Evolutionary conservation across 2,797 vertebrate genomes (phyloP).

Genomic region (Masticophis lateralis): DNA sequence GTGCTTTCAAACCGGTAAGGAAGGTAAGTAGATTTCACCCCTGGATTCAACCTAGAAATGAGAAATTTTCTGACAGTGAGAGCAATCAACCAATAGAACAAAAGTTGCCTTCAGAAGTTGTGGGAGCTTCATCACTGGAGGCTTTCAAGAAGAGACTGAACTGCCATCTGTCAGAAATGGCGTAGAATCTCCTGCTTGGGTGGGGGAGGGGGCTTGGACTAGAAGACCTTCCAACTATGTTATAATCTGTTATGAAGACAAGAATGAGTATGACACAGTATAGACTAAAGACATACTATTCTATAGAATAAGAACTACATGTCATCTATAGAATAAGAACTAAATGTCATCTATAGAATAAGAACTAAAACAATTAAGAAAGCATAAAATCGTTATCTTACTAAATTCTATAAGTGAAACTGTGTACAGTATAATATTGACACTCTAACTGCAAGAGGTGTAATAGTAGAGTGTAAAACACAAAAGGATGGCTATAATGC

Average conservation of each 20-base stretch:
- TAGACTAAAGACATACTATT: neutral
- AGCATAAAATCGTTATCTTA: neutral
- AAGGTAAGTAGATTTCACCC: no score
- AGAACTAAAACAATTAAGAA: neutral
- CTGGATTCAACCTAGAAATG: no score
- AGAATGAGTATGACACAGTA: neutral
- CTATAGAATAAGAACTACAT: neutral
- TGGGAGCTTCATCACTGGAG: no score
- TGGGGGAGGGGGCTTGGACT: no score
- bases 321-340: neutral
- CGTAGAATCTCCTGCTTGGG: no score
- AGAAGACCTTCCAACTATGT: no score
- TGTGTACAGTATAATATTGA: neutral
- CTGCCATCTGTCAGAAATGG: no score
- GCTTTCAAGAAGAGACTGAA: no score
- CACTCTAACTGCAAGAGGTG: neutral
- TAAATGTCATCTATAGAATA: neutral
- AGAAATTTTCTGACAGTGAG: no score
- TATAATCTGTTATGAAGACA: neutral
- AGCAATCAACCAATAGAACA: no score
- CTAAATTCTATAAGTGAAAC: neutral
- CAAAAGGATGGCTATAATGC: neutral
- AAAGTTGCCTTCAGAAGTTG: no score
- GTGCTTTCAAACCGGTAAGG: no score
- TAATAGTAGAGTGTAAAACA: neutral